These are phyloP conservation scores for Sylvietta virens DNA, from an alignment of 2,113 vertebrate genomes.

Conservation along the genomic window DNA sequence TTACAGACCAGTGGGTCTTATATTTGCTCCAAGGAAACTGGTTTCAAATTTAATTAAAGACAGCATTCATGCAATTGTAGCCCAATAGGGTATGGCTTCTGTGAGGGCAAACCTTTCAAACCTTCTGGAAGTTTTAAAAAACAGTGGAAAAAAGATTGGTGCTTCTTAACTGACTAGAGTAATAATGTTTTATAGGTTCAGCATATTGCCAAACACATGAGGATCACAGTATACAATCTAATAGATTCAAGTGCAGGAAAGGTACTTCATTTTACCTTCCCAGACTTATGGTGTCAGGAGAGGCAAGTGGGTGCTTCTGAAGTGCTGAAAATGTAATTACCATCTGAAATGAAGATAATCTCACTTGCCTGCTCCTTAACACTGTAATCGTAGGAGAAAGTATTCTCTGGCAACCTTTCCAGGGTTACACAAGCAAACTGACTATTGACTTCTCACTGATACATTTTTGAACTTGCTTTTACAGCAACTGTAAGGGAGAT, in stretches of 20 bases:
- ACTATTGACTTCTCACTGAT: not conserved
- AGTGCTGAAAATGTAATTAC: not conserved
- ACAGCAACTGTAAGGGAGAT: not conserved
- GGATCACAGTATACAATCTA: not conserved
- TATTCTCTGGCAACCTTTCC: not conserved
- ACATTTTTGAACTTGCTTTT: not conserved
- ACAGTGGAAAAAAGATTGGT: not conserved
- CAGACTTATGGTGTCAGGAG: not conserved
- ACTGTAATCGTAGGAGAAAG: not conserved
- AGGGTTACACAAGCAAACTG: not conserved
- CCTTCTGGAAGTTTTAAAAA: not conserved
- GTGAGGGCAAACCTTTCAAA: not conserved
- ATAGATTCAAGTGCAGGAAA: not conserved
- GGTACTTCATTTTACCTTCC: not conserved
- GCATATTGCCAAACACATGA: not conserved
- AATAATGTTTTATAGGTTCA: conserved; percentile 1
- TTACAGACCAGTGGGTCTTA: not conserved
- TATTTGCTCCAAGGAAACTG: not conserved
- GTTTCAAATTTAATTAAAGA: conserved; percentile 17
- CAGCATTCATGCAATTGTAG: conserved; percentile 1
- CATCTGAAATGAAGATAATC: not conserved
- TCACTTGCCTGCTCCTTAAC: not conserved
- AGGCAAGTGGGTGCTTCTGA: not conserved
- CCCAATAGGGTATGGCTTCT: not conserved
- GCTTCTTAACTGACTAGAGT: not conserved